Evolutionary conservation across 2,113 vertebrate species (phyloP), one percentile per base, ranked within the genome.

Genomic region (Odobenus rosmarus): DNA sequence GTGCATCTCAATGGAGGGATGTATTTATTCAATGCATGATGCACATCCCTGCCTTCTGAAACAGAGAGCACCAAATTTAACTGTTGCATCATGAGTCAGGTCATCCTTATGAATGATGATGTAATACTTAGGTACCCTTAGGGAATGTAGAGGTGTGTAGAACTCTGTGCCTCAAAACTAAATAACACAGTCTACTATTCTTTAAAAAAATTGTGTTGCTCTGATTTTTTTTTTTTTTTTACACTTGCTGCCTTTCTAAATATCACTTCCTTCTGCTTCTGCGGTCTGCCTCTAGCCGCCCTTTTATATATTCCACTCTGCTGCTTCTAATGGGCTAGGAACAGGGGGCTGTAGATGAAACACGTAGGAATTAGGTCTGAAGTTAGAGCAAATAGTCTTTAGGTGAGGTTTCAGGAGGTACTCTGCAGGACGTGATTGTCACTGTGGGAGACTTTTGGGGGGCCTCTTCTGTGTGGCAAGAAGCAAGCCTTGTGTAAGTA

Each of bases 71-170:
- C 77, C 80, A 76, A 76, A 92, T 95, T 93, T 96, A 89, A 91
- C 26, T 94, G 93, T 72, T 69, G 72, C 46, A 33, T 88, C 90
- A 33, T 77, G 87, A 95, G 97, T 79, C 82, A n/a, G 49, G 79
- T 92, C n/a, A 89, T 96, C 69, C 9, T 36, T 53, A 23, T 61
- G 87, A 92, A 71, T 69, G 80, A 9, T 96, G 90, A 93, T 16
- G 26, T 26, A 53, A 57, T 62, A 36, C 6, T 5, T 57, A 77
- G 28, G 57, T 49, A 18, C 19, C 72, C 49, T 39, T 53, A 88
- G 69, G 57, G 49, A 85, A 24, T 51, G n/a, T 0, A 67, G 79
- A 74, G 10, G 4, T 84, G 7, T 89, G 49, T 88, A 71, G 49
- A 96, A 23, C 62, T 67, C 8, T 79, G 28, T 57, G 31, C 61